Conservation (phyloP, 2,113 vertebrate genomes). For the Mesitornis unicolor region DNA sequence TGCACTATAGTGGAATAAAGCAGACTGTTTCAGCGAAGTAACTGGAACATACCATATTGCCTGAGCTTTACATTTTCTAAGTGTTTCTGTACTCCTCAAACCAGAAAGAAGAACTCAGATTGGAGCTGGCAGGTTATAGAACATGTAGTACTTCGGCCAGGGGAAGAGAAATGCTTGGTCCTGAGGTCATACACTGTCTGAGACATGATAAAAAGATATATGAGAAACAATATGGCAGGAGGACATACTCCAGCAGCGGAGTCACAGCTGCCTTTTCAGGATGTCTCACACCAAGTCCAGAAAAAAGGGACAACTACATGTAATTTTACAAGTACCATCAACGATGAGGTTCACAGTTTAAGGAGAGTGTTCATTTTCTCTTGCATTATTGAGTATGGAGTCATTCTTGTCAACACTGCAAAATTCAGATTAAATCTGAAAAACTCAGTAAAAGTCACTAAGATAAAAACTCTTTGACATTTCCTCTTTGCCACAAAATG, state of each 20-base stretch:
- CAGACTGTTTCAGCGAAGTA: background rate
- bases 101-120: background rate
- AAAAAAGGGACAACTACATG: background rate
- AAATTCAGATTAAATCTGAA: background rate
- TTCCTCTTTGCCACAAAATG: background rate
- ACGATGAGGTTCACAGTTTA: background rate
- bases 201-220: background rate
- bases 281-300: background rate
- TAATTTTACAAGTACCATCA: background rate
- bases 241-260: background rate
- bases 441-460: background rate
- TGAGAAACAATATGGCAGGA: background rate
- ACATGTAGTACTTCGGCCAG: background rate
- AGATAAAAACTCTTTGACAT: background rate
- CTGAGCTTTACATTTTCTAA: background rate
- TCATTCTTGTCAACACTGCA: background rate
- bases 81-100: background rate
- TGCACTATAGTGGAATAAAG: background rate
- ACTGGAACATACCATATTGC: background rate
- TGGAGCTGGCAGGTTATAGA: background rate
- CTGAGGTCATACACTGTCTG: accelerated
- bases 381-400: background rate
- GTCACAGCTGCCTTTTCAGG: background rate
- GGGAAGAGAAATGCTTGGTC: background rate
- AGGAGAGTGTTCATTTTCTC: background rate